Percentiles rank a stretch among this genome's conserved stretches.
Evolutionary conservation across 2,113 vertebrate species (phyloP).

Genomic region (Phasianus colchicus): DNA sequence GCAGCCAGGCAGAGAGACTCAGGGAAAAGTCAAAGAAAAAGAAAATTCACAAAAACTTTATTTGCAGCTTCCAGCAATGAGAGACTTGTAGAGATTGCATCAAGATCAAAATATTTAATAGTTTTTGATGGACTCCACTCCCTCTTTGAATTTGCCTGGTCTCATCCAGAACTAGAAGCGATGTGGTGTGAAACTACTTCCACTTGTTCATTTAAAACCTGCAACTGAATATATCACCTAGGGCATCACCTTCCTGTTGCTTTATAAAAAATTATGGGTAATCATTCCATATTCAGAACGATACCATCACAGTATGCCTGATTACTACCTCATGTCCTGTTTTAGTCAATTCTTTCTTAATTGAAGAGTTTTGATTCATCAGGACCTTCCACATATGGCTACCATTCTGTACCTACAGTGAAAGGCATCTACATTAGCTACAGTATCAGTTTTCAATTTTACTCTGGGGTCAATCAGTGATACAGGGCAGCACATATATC

Average conservation of each 20-base stretch:
- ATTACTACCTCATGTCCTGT: background rate
- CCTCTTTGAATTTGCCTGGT: background rate
- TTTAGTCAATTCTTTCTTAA: background rate
- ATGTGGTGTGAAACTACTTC: background rate
- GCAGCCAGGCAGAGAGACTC: background rate
- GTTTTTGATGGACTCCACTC: background rate
- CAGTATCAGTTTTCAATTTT: background rate
- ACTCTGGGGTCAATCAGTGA: background rate
- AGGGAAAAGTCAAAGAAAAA: background rate
- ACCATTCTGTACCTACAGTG: background rate
- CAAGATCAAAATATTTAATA: background rate
- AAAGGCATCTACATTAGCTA: background rate
- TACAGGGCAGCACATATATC: background rate
- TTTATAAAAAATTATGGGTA: background rate
- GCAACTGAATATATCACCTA: background rate
- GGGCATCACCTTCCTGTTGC: background rate
- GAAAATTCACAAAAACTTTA: background rate
- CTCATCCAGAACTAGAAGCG: background rate
- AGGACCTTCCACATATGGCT: background rate
- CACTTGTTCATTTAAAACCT: background rate
- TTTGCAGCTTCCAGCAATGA: background rate
- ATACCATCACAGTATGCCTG: background rate
- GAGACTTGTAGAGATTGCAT: background rate
- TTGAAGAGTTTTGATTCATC: background rate
- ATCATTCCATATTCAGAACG: background rate